These are phyloP conservation scores for Neotoxoptera formosana DNA, from an alignment of 1,140 invertebrate species.

Conservation along the genomic window DNA sequence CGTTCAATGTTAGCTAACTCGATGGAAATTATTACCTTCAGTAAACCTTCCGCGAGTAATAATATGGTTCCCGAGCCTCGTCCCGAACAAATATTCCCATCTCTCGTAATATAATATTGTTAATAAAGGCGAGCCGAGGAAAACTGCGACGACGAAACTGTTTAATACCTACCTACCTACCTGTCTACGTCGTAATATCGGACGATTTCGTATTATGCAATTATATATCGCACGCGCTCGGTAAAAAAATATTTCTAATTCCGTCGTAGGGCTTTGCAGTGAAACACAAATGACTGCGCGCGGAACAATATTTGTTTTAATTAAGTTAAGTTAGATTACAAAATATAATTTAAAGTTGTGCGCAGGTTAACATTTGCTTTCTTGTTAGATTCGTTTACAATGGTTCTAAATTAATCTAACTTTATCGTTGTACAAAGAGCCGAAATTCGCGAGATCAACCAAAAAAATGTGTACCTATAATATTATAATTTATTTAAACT, in stretches of 20 bases:
- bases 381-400: neutral
- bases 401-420: constrained; percentile 23
- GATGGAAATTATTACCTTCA: neutral
- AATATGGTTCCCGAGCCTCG: too few species aligned
- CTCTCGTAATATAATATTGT: neutral
- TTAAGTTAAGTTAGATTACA: constrained; percentile 24
- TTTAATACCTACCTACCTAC: too few species aligned
- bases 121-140: neutral
- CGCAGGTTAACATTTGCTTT: neutral
- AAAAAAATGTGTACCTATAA: neutral
- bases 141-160: neutral
- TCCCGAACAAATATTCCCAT: neutral
- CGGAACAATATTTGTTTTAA: neutral
- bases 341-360: constrained; percentile 34
- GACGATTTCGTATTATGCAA: neutral
- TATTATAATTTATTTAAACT: neutral
- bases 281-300: neutral
- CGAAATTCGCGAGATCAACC: neutral
- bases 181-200: too few species aligned
- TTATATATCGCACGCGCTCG: neutral
- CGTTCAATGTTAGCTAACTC: neutral
- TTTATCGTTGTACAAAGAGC: neutral
- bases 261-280: neutral
- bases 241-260: neutral
- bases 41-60: neutral